Percentiles rank a stretch among this genome's conserved stretches.
Evolutionary conservation across 2,888 invertebrate genomes (phyloP).

Genomic region (Lepidochrysops patricia): DNA sequence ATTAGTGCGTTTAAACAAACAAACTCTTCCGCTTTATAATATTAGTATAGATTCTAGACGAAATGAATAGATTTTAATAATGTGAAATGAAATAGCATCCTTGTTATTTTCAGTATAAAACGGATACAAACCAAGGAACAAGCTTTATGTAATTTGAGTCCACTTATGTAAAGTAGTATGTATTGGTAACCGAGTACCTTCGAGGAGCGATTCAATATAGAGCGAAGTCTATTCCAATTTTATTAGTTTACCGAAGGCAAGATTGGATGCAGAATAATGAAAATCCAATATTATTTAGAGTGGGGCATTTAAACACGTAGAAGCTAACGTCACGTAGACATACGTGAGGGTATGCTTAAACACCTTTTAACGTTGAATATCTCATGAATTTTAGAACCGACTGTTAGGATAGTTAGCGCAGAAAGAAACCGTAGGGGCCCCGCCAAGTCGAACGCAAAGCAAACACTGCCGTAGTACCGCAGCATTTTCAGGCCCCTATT

Average conservation of each 20-base stretch:
- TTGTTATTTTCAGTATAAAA: too few relatives aligned
- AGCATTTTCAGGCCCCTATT: too few relatives aligned
- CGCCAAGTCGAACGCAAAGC: too few relatives aligned
- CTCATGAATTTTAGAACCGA: not conserved
- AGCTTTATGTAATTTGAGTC: not conserved
- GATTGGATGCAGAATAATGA: conserved; percentile 7
- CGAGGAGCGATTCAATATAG: not conserved
- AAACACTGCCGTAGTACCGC: too few relatives aligned
- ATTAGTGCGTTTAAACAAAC: too few relatives aligned
- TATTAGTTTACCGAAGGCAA: conserved; percentile 2
- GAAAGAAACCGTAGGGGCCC: not conserved
- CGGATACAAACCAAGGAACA: not conserved
- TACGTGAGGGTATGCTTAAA: conserved; percentile 64
- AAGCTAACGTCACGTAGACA: conserved; percentile 48
- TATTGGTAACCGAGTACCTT: not conserved
- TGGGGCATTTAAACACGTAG: conserved; percentile 40
- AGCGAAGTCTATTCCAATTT: not conserved
- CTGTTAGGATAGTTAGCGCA: not conserved
- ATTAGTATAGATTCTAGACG: too few relatives aligned
- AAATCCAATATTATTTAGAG: conserved; percentile 20
- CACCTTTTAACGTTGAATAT: conserved; percentile 23
- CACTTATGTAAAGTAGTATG: not conserved
- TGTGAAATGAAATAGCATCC: too few relatives aligned
- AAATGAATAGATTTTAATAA: too few relatives aligned
- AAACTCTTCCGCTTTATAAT: too few relatives aligned